phyloP scores from a whole-genome alignment of 2,888 invertebrate genomes.

The Orthonevra nobilis region DNA sequence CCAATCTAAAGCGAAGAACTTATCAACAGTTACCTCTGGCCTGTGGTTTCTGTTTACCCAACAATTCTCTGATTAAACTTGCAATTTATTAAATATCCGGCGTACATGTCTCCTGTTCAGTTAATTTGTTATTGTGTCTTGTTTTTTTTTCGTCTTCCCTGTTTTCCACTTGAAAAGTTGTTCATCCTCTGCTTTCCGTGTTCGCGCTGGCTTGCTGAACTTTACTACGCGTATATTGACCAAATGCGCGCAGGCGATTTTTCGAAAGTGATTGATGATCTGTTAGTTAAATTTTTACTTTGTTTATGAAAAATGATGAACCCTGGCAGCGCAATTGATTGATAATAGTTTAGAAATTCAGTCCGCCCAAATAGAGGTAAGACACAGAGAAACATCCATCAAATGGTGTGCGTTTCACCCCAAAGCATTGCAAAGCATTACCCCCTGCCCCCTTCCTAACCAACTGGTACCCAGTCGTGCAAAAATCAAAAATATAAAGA shows the following conservation, averaged over 20 bases:
- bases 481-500: too few relatives aligned
- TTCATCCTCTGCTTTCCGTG: slow-evolving; percentile 45
- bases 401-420: slow-evolving; percentile 59
- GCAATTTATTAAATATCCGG: slow-evolving; percentile 65
- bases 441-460: too few relatives aligned
- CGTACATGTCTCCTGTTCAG: slow-evolving; percentile 15
- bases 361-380: slow-evolving; percentile 64
- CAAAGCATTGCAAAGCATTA: slow-evolving; percentile 32
- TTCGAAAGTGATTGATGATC: slow-evolving; percentile 67
- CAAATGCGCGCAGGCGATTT: slow-evolving; percentile 33
- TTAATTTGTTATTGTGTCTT: slow-evolving; percentile 2
- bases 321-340: slow-evolving; percentile 55
- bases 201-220: too few relatives aligned
- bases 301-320: slow-evolving; percentile 61
- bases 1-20: slow-evolving; percentile 3
- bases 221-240: slow-evolving; percentile 15
- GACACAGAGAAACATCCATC: slow-evolving; percentile 65
- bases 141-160: background rate
- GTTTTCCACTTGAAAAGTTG: slow-evolving; percentile 61
- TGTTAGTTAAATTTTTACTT: slow-evolving; percentile 12
- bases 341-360: slow-evolving; percentile 69
- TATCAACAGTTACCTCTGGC: slow-evolving; percentile 46
- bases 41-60: slow-evolving; percentile 42
- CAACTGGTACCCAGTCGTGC: slow-evolving; percentile 23
- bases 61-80: slow-evolving; percentile 66